A percentile compares a stretch with the other conserved stretches of the same genome.
These are phyloP conservation scores for Falcaria lacertinaria DNA, from an alignment of 2,888 invertebrate species.

Conservation along the genomic window DNA sequence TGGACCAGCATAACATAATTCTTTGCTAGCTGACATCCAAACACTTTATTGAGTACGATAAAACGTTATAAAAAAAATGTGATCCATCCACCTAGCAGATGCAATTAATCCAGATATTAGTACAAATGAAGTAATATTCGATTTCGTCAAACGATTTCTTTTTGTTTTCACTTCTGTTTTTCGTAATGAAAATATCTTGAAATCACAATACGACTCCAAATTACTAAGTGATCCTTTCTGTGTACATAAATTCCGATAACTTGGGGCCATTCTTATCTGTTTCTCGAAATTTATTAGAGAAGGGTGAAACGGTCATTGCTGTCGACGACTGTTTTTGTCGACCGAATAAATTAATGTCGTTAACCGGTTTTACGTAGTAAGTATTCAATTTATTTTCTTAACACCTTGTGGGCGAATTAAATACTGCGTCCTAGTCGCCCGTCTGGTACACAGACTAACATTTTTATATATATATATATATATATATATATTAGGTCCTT, in stretches of 20 bases:
- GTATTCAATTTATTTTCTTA: not conserved
- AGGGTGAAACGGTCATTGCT: slow-evolving; percentile 31
- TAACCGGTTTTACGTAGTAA: slow-evolving; percentile 17
- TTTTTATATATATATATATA: no score
- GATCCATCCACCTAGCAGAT: no score
- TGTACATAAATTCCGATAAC: slow-evolving; percentile 6
- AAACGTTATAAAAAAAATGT: no score
- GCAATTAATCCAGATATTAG: no score
- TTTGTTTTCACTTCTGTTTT: not conserved
- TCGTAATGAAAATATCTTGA: not conserved
- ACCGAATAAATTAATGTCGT: slow-evolving; percentile 27
- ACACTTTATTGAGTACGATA: no score
- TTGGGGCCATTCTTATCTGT: slow-evolving; percentile 26
- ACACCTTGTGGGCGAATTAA: not conserved
- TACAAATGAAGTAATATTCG: no score
- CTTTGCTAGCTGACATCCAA: no score
- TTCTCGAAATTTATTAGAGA: slow-evolving; percentile 33
- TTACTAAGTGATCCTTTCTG: not conserved
- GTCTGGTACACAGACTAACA: no score
- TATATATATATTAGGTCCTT: no score
- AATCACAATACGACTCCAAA: not conserved
- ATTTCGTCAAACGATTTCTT: not conserved
- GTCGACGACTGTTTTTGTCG: slow-evolving; percentile 32
- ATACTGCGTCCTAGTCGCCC: not conserved
- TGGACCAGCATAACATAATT: no score